Conservation (phyloP, 2,113 vertebrate genomes). For the Phrynosoma blainvillii region DNA sequence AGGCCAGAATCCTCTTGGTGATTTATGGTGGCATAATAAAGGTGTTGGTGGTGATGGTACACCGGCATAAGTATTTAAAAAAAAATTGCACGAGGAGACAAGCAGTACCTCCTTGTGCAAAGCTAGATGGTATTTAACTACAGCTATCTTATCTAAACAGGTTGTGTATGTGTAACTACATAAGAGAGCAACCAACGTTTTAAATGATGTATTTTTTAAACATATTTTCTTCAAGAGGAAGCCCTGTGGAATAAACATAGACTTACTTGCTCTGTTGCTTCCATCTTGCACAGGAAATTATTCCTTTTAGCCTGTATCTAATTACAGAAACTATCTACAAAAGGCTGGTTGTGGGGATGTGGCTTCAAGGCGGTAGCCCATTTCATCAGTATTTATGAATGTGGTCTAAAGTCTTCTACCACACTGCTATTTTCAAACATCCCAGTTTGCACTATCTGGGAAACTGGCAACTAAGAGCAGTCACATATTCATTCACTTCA, state of each 20-base stretch:
- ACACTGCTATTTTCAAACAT: background rate
- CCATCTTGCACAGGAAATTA: background rate
- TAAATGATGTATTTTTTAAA: background rate
- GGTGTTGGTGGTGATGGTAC: too few relatives aligned
- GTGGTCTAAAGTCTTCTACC: background rate
- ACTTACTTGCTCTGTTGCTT: background rate
- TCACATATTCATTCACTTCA: background rate
- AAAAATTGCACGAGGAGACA: too few relatives aligned
- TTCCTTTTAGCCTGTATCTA: slow-evolving; percentile 9
- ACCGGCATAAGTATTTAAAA: too few relatives aligned
- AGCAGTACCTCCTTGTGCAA: too few relatives aligned
- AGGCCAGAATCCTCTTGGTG: too few relatives aligned
- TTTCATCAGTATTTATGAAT: slow-evolving; percentile 20
- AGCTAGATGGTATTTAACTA: too few relatives aligned
- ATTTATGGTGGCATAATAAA: too few relatives aligned
- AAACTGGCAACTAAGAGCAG: background rate
- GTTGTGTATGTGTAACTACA: background rate
- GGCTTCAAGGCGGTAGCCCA: background rate
- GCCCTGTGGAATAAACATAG: slow-evolving; percentile 2
- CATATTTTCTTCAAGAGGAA: slow-evolving; percentile 7
- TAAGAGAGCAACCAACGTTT: background rate
- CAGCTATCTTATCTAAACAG: too few relatives aligned
- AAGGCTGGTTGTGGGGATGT: slow-evolving; percentile 5
- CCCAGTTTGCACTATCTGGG: background rate
- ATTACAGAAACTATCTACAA: slow-evolving; percentile 8